Evolutionary conservation across 2,113 vertebrate species (phyloP), one percentile per base, ranked within the genome.

Genomic region (Lampris incognitus): DNA sequence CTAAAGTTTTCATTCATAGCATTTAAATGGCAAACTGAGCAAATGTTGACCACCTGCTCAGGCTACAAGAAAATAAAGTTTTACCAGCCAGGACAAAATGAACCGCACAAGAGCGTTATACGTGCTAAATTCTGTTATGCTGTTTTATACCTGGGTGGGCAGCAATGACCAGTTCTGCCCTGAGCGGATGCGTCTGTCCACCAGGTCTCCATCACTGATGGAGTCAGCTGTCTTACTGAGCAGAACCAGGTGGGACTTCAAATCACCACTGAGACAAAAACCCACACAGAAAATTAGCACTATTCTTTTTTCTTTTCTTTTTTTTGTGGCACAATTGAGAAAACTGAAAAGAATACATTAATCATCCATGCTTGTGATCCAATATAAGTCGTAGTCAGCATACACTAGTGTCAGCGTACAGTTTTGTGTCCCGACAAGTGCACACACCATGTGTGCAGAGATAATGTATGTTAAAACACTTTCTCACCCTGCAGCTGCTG

Each of bases 141-240:
- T 40, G 10, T 6, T 59, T 46, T 39, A 5, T 81, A 99, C 98
- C 96, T 99, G 98, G 0, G 95, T 97, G 8, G 98, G 98, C 74
- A 99, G 93, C 73, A 99, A 96, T 42, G 91, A 97, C 98, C 98
- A 99, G 87, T 89, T 95, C 78, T 99, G 98, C 50, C 90, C 89
- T 59, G 94, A 97, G 59, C 97, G 96, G 78, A 99, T 98, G 85
- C 93, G 95, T 69, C 85, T 92, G 89, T 99, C 98, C 76, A 99
- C 97, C 62, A 99, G 89, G 84, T 99, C 98, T 6, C 98, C 98
- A 8, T 99, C 97, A 60, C 94, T 95, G 75, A 99, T 99, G 61
- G 97, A 97, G 72, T 99, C 98, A 0, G 98, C 98, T 0, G 98
- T 93, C 91, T 95, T 97, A 87, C 98, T 99, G 88, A 99, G 90